Percentiles rank a stretch among this genome's conserved stretches.
These are phyloP conservation scores for Bellardia bayeri DNA, from an alignment of 2,888 invertebrate genomes.

Conservation along the genomic window DNA sequence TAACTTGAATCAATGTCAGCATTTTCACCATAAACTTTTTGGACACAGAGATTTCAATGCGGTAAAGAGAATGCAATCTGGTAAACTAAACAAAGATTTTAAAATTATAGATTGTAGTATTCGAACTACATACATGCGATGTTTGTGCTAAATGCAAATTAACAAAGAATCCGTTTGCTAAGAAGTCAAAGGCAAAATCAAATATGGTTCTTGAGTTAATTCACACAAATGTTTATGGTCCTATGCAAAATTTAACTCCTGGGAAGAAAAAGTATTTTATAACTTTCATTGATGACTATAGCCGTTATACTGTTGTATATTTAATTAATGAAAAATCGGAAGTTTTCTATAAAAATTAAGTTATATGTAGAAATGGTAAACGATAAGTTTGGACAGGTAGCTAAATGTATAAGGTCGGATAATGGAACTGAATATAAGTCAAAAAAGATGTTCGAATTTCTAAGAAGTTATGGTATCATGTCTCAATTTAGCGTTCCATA, in stretches of 20 bases:
- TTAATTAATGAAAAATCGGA: slow-evolving; percentile 25
- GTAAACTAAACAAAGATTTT: slow-evolving; percentile 12
- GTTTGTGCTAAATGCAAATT: background rate
- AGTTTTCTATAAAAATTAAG: slow-evolving; percentile 26
- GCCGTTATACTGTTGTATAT: slow-evolving; percentile 8
- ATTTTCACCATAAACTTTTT: slow-evolving; percentile 17
- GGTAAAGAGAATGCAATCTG: slow-evolving; percentile 16
- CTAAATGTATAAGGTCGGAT: slow-evolving; percentile 51
- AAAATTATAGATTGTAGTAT: slow-evolving; percentile 25
- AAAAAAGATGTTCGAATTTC: slow-evolving; percentile 51
- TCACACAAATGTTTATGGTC: slow-evolving; percentile 24
- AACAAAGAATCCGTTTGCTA: background rate
- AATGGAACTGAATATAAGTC: slow-evolving; percentile 76
- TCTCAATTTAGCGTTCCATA: slow-evolving; percentile 64
- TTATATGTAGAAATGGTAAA: background rate
- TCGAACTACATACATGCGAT: slow-evolving; percentile 16
- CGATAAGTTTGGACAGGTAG: slow-evolving; percentile 9
- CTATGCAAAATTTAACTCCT: slow-evolving; percentile 25
- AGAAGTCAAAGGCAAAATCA: background rate
- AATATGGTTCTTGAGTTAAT: background rate
- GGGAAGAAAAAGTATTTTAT: slow-evolving; percentile 62
- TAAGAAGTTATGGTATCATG: background rate
- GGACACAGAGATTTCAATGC: slow-evolving; percentile 37
- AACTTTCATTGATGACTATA: slow-evolving; percentile 74
- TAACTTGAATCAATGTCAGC: background rate